phyloP scores from a whole-genome alignment of 2,888 invertebrate species.

The Rotaria sp. region DNA sequence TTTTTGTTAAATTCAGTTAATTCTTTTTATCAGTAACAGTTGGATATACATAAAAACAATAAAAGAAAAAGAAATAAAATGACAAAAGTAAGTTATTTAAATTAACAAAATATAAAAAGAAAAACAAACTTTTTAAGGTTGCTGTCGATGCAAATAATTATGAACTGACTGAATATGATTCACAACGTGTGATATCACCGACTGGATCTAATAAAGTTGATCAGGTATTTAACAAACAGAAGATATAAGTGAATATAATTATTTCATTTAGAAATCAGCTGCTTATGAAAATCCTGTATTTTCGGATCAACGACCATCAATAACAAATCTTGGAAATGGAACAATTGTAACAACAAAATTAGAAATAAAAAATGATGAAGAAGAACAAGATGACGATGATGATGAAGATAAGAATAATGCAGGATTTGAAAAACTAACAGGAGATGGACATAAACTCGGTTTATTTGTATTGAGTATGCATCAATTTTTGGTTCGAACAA shows the following conservation, averaged over 20 bases:
- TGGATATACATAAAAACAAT: neutral
- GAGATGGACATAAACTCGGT: conserved; percentile 30
- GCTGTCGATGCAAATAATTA: neutral
- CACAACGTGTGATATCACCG: neutral
- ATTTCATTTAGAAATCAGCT: neutral
- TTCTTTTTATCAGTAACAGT: neutral
- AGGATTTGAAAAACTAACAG: conserved; percentile 22
- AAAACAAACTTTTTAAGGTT: no score
- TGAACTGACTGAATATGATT: neutral
- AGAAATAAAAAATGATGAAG: neutral
- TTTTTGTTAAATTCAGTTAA: neutral
- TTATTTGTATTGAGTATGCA: conserved; percentile 13
- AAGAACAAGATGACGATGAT: neutral
- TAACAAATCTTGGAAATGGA: neutral
- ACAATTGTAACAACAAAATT: neutral
- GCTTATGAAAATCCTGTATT: neutral
- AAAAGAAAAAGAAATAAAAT: neutral
- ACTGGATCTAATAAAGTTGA: neutral
- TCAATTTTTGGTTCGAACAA: neutral
- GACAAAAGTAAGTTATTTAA: neutral
- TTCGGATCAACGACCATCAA: neutral
- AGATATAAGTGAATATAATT: neutral
- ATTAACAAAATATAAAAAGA: neutral
- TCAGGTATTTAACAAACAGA: neutral
- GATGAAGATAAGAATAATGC: neutral